Conservation (phyloP, 2,113 vertebrate species). For the Equus przewalskii region DNA sequence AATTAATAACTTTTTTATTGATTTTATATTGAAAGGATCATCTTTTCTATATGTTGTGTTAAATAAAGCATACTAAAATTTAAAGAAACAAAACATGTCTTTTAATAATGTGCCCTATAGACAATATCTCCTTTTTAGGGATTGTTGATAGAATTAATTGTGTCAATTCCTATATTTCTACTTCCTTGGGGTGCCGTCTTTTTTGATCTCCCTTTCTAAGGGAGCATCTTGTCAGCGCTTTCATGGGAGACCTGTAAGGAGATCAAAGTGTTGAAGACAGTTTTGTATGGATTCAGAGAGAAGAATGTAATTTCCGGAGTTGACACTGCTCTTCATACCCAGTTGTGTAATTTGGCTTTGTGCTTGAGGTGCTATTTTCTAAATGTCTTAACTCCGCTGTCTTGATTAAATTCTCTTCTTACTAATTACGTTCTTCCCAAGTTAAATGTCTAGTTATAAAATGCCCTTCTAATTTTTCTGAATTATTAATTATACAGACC, state of each 20-base stretch:
- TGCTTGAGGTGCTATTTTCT: neutral
- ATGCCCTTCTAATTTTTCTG: slow-evolving; percentile 23
- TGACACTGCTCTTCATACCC: neutral
- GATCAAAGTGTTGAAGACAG: neutral
- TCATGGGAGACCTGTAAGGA: neutral
- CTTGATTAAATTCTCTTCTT: slow-evolving; percentile 47
- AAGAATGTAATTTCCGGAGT: neutral
- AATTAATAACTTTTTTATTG: slow-evolving; percentile 18
- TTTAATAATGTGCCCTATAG: slow-evolving; percentile 28
- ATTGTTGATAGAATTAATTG: slow-evolving; percentile 6
- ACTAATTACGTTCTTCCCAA: slow-evolving; percentile 42
- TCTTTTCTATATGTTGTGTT: neutral
- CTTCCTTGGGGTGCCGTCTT: neutral
- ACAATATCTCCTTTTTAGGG: neutral
- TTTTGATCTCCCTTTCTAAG: neutral
- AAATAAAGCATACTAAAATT: slow-evolving; percentile 12
- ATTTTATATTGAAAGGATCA: neutral
- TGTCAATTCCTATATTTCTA: neutral
- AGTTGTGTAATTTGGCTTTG: neutral
- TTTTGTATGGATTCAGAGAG: slow-evolving; percentile 22
- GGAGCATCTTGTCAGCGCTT: slow-evolving; percentile 9
- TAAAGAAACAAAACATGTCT: neutral
- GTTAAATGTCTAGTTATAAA: slow-evolving; percentile 47
- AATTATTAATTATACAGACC: slow-evolving; percentile 39
- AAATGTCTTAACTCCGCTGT: neutral